Evolutionary conservation across 2,113 vertebrate species (phyloP).

Genomic region (Daboia siamensis): DNA sequence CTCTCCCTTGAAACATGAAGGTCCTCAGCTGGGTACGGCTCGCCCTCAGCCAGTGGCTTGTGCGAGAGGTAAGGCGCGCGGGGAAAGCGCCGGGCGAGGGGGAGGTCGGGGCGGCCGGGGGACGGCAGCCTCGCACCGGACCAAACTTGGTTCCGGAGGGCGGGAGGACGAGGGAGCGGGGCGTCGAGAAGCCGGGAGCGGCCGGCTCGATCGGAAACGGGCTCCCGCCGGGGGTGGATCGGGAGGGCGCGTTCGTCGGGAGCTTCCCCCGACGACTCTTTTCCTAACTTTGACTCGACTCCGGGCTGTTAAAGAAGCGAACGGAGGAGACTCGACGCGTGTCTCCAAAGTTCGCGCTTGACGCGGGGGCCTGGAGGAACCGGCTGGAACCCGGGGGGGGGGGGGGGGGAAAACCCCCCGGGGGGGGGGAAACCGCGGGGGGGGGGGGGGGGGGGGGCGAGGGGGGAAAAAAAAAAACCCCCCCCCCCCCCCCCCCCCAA

Average conservation of each 20-base stretch:
- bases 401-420: no score
- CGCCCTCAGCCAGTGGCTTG: slow-evolving; percentile 40
- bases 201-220: not conserved
- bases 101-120: not conserved
- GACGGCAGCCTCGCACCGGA: not conserved
- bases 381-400: not conserved
- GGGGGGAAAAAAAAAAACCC: not conserved
- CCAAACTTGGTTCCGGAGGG: not conserved
- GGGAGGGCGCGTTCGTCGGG: not conserved
- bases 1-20: slow-evolving; percentile 33
- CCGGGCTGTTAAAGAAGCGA: not conserved
- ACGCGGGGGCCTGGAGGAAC: not conserved
- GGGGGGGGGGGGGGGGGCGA: not conserved
- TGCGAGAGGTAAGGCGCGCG: slow-evolving; percentile 53
- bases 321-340: not conserved
- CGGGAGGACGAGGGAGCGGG: not conserved
- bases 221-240: no score
- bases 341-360: not conserved
- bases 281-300: not conserved
- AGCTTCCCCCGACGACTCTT: not conserved
- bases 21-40: slow-evolving; percentile 31
- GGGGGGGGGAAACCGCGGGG: not conserved
- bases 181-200: not conserved
- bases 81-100: not conserved
- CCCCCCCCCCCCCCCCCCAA: no score